These are phyloP conservation scores for Perizoma flavofasciatum DNA, from an alignment of 2,888 invertebrate genomes.

Conservation along the genomic window DNA sequence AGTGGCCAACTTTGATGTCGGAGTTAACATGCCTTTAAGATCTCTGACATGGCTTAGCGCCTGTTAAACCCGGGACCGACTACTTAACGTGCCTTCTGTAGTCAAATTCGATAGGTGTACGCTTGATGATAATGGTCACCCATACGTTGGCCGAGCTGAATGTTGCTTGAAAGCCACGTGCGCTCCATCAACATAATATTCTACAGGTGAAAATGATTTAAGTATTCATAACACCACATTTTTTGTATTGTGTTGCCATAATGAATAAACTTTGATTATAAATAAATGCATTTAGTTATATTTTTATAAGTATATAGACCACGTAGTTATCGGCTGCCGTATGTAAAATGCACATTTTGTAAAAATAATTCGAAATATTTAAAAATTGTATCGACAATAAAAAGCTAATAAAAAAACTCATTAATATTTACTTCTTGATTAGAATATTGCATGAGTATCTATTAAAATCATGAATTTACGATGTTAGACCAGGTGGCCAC, in stretches of 20 bases:
- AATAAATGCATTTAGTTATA: constrained; percentile 67
- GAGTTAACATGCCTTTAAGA: too few relatives aligned
- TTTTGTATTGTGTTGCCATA: constrained; percentile 55
- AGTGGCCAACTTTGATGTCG: too few relatives aligned
- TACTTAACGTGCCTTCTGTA: constrained; percentile 7
- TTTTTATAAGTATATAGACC: constrained; percentile 61
- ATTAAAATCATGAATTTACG: constrained; percentile 3
- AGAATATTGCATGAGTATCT: background rate
- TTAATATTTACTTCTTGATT: background rate
- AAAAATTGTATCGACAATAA: constrained; percentile 14
- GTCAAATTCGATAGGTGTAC: too few relatives aligned
- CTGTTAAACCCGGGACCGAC: background rate
- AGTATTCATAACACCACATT: constrained; percentile 34
- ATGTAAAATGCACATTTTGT: constrained; percentile 14
- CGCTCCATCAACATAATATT: background rate
- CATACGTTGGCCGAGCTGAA: too few relatives aligned
- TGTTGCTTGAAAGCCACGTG: background rate
- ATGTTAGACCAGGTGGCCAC: too few relatives aligned
- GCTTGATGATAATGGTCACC: too few relatives aligned
- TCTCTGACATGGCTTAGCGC: too few relatives aligned
- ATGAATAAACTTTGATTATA: constrained; percentile 43
- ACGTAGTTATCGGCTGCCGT: constrained; percentile 25
- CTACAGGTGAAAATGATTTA: constrained; percentile 17
- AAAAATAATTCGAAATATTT: background rate
- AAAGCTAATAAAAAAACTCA: constrained; percentile 3